Conservation (phyloP, 2,888 invertebrate genomes). For the Tuta absoluta region DNA sequence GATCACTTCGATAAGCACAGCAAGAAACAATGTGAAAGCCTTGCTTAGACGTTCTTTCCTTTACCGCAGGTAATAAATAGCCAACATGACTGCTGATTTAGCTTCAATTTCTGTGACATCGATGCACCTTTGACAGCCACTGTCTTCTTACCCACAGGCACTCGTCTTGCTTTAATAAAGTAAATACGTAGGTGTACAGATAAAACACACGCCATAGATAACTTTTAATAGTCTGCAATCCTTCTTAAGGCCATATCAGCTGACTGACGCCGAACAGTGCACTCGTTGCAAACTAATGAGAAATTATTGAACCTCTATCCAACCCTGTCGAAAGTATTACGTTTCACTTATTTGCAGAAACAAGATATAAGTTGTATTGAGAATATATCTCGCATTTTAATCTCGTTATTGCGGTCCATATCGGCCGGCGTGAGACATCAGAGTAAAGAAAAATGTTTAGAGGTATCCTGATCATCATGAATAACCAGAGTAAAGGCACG, state of each 20-base stretch:
- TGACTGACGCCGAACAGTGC: slow-evolving; percentile 11
- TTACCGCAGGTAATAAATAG: too few species aligned
- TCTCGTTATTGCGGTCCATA: slow-evolving; percentile 18
- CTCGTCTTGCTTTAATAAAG: background rate
- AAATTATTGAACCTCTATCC: slow-evolving; percentile 14
- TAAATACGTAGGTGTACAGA: slow-evolving; percentile 35
- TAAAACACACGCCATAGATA: slow-evolving; percentile 24
- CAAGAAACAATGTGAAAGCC: too few species aligned
- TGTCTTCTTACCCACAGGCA: too few species aligned
- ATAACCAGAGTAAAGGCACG: too few species aligned
- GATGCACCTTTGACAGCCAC: too few species aligned
- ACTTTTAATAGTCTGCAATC: slow-evolving; percentile 14
- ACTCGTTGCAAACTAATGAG: slow-evolving; percentile 17
- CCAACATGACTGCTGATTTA: too few species aligned
- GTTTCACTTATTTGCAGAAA: slow-evolving; percentile 23
- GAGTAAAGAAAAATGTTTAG: too few species aligned
- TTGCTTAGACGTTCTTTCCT: too few species aligned
- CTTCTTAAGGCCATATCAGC: slow-evolving; percentile 2
- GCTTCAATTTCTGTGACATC: too few species aligned
- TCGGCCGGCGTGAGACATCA: background rate
- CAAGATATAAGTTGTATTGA: slow-evolving; percentile 21
- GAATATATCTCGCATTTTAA: slow-evolving; percentile 22
- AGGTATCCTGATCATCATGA: too few species aligned
- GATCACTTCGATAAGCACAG: too few species aligned
- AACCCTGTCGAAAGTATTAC: slow-evolving; percentile 13